Conservation (phyloP, 2,888 invertebrate species). For the Strigamia maritima region DNA sequence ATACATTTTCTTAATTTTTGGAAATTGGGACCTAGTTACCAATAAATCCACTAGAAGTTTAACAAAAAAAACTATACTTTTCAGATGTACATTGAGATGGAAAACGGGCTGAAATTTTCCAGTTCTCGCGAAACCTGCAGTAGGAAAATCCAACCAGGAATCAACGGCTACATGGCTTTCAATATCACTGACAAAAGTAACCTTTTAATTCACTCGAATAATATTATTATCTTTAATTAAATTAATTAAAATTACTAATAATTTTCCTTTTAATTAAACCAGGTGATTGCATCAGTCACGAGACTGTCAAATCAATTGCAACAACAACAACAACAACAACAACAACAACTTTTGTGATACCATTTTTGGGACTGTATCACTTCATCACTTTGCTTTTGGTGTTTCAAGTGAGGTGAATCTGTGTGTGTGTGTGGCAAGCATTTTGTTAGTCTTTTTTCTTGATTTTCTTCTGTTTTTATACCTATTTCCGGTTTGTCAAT, state of each 20-base stretch:
- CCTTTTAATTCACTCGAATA: not conserved
- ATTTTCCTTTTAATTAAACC: not conserved
- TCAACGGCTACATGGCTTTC: conserved; percentile 63
- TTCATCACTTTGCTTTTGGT: conserved; percentile 9
- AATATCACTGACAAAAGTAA: conserved; percentile 58
- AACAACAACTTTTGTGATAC: not conserved
- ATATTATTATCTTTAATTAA: not conserved
- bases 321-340: not conserved
- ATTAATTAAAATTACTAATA: not conserved
- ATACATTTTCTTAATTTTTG: no score
- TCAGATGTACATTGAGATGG: conserved; percentile 42
- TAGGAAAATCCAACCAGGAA: conserved; percentile 58
- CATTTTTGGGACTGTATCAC: conserved; percentile 1
- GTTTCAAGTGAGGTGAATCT: conserved; percentile 32
- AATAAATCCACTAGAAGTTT: no score
- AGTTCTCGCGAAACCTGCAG: conserved; percentile 65
- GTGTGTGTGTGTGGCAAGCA: not conserved
- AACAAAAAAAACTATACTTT: no score
- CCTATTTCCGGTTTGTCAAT: not conserved
- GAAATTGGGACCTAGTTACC: no score
- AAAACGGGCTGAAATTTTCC: conserved; percentile 58
- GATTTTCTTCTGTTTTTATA: not conserved
- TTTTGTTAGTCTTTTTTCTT: not conserved
- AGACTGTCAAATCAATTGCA: conserved; percentile 8
- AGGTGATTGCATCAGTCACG: conserved; percentile 27